Percentiles rank a stretch among this genome's conserved stretches.
Evolutionary conservation across 1,140 invertebrate species (phyloP).

Genomic region (Zaprionus lachaisei): DNA sequence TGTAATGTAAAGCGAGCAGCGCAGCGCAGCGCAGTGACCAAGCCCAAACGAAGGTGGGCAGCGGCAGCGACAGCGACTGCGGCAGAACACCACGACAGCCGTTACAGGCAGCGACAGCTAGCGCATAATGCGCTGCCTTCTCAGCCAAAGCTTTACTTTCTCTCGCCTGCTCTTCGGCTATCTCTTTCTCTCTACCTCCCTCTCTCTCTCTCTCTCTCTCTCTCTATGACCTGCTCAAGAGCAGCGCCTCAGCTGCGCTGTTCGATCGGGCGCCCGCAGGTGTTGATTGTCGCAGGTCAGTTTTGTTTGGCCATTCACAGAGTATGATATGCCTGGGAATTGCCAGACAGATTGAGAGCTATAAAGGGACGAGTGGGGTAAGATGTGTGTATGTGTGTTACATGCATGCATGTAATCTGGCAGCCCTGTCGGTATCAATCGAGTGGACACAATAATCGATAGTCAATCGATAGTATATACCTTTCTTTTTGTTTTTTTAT

Average conservation of each 20-base stretch:
- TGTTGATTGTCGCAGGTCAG: constrained; percentile 43
- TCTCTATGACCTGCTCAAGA: neutral
- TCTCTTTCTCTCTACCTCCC: constrained; percentile 1
- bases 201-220: neutral
- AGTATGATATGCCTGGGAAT: constrained; percentile 9
- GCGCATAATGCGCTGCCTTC: neutral
- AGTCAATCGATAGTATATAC: no score
- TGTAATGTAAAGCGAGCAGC: constrained; percentile 23
- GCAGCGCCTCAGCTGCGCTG: constrained; percentile 12
- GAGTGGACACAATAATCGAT: no score
- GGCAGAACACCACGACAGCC: neutral
- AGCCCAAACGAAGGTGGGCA: constrained; percentile 11
- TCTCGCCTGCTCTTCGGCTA: neutral
- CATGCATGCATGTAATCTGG: neutral
- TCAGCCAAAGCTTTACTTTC: neutral
- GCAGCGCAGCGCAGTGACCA: constrained; percentile 19
- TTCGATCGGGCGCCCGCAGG: constrained; percentile 13
- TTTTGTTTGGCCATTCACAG: constrained; percentile 18
- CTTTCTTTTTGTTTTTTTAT: no score
- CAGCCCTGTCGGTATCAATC: no score
- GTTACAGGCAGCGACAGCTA: neutral
- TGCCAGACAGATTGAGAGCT: neutral
- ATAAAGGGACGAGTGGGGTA: neutral
- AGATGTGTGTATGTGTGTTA: neutral
- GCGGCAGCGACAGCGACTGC: constrained; percentile 1